Evolutionary conservation across 92 coral and sea anemone species (phyloP), one percentile per base, ranked within the genome.

Genomic region (Porites divaricata): DNA sequence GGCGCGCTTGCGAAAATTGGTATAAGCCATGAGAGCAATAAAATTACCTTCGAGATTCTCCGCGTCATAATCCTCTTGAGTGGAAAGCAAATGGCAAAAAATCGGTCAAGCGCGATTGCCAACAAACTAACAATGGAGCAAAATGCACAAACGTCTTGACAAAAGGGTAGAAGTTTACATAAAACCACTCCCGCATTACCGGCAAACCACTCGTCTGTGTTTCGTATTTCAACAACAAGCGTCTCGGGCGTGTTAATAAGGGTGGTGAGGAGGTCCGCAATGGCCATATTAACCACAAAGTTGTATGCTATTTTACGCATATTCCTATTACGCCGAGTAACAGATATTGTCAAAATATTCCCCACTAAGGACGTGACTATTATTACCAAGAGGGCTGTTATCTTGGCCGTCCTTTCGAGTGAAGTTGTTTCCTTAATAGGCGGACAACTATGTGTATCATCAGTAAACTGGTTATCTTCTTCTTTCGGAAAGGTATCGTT

Each of bases 21-120:
- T 8, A 90, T 58, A 9, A 90, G 65, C 98, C 98, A 94, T 16
- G 88, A 79, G 2, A 58, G 45, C 0, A 76, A 58, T 19, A 94
- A 86, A 71, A 94, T 80, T 19, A 87, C 76, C 77, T 88, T 90
- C 9, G 89, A 88, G 15, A 85, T 86, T 11, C 77, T 68, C 19
- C 58, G 45, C 8, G 91, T 90, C 52, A 94, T 81, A 74, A 84
- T 75, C 71, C 87, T 90, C 70, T 90, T 94, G 63, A 88, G 91
- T 0, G 98, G 98, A 28, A 67, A 48, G 41, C 83, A 69, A 28
- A 94, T 94, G 8, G 98, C 98, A 48, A 88, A 77, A 67, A 21
- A 94, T 17, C 95, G 84, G 26, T 94, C 98, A 35, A 90, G 35
- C 12, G 98, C 91, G 53, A 94, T 94, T 5, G 90, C 90, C 9